These are phyloP conservation scores for Piaya cayana DNA, from an alignment of 2,113 vertebrate genomes.

Conservation along the genomic window DNA sequence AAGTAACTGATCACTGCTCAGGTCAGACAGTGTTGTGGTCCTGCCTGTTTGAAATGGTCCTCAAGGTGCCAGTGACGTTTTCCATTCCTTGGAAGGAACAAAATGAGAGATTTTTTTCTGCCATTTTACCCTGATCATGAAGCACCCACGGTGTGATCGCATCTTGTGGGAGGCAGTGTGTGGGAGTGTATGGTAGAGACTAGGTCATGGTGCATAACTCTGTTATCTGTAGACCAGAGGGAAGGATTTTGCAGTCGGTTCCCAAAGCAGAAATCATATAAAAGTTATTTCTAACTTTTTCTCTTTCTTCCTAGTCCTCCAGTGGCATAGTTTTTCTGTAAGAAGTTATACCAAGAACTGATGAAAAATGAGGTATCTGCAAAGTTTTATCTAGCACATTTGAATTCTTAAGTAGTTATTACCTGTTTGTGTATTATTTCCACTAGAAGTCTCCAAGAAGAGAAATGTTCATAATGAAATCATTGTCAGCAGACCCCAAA, in stretches of 20 bases:
- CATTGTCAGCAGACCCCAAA: background rate
- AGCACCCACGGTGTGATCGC: background rate
- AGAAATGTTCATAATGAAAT: background rate
- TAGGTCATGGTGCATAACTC: background rate
- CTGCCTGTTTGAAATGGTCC: background rate
- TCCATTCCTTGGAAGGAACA: background rate
- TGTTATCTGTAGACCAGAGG: background rate
- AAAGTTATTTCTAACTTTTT: background rate
- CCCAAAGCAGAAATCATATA: background rate
- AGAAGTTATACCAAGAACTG: background rate
- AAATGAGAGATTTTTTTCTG: background rate
- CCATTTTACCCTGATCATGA: background rate
- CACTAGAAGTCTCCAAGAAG: background rate
- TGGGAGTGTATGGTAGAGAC: background rate
- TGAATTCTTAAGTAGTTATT: background rate
- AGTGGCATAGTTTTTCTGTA: background rate
- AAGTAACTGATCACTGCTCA: background rate
- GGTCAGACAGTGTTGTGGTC: background rate
- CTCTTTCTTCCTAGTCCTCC: background rate
- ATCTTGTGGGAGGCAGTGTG: background rate
- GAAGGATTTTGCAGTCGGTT: background rate
- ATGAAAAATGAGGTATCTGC: background rate
- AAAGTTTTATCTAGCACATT: background rate
- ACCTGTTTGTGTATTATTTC: background rate
- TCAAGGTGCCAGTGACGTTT: background rate